Conservation (phyloP, 2,113 vertebrate species). For the Psilopsiagon aymara region DNA sequence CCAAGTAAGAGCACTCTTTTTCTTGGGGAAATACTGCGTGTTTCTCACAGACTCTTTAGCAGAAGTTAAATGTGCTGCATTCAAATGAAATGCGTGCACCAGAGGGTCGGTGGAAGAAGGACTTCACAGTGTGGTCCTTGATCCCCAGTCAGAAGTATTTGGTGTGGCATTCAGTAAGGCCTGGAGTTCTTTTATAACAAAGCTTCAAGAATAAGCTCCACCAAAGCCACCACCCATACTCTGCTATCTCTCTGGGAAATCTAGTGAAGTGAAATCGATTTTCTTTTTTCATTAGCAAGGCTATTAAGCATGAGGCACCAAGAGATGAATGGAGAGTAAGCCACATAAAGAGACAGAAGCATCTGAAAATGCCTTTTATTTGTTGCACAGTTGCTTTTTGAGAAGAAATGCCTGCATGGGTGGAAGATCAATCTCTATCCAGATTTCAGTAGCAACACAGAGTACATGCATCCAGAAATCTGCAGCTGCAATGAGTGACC, state of each 20-base stretch:
- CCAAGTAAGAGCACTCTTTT: neutral
- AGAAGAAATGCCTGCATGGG: neutral
- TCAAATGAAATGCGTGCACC: neutral
- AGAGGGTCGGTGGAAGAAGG: neutral
- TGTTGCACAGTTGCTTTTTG: neutral
- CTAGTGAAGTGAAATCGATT: slow-evolving; percentile 74
- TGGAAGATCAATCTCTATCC: neutral
- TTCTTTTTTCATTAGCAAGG: slow-evolving; percentile 71
- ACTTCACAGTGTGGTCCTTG: neutral
- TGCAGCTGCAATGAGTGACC: neutral
- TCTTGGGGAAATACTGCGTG: neutral
- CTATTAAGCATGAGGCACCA: slow-evolving; percentile 67
- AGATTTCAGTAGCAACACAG: neutral
- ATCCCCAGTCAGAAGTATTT: neutral
- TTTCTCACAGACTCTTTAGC: neutral
- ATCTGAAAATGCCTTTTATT: slow-evolving; percentile 23
- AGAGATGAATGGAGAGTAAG: slow-evolving; percentile 57
- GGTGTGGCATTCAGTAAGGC: neutral
- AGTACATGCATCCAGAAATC: fast-evolving
- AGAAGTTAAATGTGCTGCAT: neutral
- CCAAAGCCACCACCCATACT: neutral
- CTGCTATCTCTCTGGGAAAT: slow-evolving; percentile 60
- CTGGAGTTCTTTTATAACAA: slow-evolving; percentile 25
- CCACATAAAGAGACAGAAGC: slow-evolving; percentile 43
- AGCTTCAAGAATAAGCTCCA: slow-evolving; percentile 51